These are phyloP conservation scores for Agapornis canus DNA, from an alignment of 2,797 vertebrate genomes.

Conservation along the genomic window DNA sequence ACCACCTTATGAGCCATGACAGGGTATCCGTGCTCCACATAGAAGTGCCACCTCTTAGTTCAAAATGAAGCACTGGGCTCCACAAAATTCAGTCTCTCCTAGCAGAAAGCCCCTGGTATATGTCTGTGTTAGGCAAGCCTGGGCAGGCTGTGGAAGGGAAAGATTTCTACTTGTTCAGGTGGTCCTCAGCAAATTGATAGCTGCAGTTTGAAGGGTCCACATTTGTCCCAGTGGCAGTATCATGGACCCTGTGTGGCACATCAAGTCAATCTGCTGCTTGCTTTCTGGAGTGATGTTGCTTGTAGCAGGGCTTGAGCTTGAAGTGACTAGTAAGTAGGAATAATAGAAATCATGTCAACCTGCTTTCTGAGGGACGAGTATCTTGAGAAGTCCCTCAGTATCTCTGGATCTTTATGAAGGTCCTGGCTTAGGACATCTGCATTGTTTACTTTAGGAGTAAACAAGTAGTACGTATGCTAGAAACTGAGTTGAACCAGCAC, in stretches of 20 bases:
- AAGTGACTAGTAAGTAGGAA: background rate
- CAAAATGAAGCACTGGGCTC: background rate
- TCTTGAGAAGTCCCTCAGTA: background rate
- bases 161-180: background rate
- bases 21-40: accelerated
- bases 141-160: background rate
- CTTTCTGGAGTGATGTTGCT: background rate
- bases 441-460: background rate
- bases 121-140: accelerated
- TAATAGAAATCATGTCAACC: background rate
- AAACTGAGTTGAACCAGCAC: background rate
- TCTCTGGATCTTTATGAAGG: background rate
- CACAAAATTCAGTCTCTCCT: background rate
- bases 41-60: background rate
- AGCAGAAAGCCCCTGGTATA: background rate
- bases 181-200: background rate
- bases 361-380: background rate
- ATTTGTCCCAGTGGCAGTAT: background rate
- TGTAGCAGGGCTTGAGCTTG: background rate
- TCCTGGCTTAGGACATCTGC: background rate
- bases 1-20: accelerated
- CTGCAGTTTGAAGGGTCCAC: accelerated
- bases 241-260: accelerated
- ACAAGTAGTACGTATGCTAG: background rate
- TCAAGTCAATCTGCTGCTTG: background rate